These are phyloP conservation scores for Philypnodon macrostomus DNA, from an alignment of 2,797 vertebrate species.

Conservation along the genomic window DNA sequence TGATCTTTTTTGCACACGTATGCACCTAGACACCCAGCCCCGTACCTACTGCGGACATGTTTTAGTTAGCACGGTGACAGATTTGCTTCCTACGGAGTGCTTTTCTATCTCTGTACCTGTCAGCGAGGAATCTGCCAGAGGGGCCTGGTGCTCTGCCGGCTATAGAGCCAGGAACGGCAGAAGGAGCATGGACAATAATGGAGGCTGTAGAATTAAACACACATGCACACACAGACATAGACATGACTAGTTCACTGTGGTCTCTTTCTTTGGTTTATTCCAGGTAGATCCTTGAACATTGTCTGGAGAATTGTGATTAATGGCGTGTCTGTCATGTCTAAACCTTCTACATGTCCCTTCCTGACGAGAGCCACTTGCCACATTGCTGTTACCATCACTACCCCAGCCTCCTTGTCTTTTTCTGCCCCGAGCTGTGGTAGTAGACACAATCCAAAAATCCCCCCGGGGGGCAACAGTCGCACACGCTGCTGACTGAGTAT, in stretches of 20 bases:
- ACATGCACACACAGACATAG: conserved; percentile 27
- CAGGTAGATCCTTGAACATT: conserved; percentile 42
- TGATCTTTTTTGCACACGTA: conserved; percentile 20
- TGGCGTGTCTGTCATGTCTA: conserved; percentile 62
- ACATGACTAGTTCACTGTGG: conserved; percentile 34
- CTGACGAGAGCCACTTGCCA: conserved; percentile 47
- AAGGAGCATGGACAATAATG: conserved; percentile 57
- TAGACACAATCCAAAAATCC: conserved; percentile 52
- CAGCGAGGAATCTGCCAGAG: conserved; percentile 72
- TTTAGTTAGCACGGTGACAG: conserved; percentile 72
- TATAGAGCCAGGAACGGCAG: conserved; percentile 42
- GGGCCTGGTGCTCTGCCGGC: conserved; percentile 56
- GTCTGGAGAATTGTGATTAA: conserved; percentile 64
- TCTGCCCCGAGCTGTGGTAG: conserved; percentile 43
- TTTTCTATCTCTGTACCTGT: conserved; percentile 72
- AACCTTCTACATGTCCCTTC: conserved; percentile 55
- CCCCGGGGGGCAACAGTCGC: conserved; percentile 58
- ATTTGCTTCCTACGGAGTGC: conserved; percentile 64
- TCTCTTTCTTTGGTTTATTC: conserved; percentile 53
- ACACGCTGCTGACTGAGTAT: conserved; percentile 64
- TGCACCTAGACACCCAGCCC: conserved; percentile 34
- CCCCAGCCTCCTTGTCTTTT: conserved; percentile 4
- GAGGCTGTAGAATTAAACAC: conserved; percentile 42
- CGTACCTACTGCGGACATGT: conserved; percentile 58
- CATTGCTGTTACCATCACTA: conserved; percentile 29